Base-by-base conservation (phyloP, 2,888 invertebrate species). In the Pyrochroa serraticornis region DNA sequence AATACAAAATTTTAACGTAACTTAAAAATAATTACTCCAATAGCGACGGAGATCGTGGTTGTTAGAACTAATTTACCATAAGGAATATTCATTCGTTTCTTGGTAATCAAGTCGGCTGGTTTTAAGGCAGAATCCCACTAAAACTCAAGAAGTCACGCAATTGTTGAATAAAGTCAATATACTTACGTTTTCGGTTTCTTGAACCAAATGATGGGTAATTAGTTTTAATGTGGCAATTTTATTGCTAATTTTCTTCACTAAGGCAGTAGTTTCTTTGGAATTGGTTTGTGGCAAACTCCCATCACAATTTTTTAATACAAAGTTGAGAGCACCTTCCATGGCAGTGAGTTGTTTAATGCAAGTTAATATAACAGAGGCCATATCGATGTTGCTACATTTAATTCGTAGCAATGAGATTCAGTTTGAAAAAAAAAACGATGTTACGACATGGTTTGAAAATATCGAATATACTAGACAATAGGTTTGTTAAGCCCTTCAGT, bases 311-410 rank as follows among this genome's bases (percentile, higher is more conserved):
- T 82, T 78, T 33, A 81, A 72, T n/a, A 83, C 77, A 66, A 84
- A 87, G 43, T 80, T 80, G 44, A 87, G 70, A 33, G 84, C 82
- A 1, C 84, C 81, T 69, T 84, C 84, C 74, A 87, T 80, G 38
- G 85, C 79, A 58, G 82, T 82, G 35, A 85, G 69, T 71, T 87
- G 87, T 69, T 84, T 84, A 8, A 86, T 75, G 41, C 83, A 82
- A 22, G 82, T 82, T 34, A 85, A 81, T 43, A 87, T 66, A 13
- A 82, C 75, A 34, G 81, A 77, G 50, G 85, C 76, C 52, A 84
- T 82, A 68, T 86, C 83, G 47, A 82, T 69, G 34, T 85, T 81
- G 63, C 86, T 87, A 76, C 3, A 43, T 32, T 8, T 37, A 12
- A 6, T 7, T 10, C n/a, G n/a, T n/a, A n/a, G n/a, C n/a, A n/a